These are phyloP conservation scores for Felis chaus DNA, from an alignment of 2,113 vertebrate genomes.

Conservation along the genomic window DNA sequence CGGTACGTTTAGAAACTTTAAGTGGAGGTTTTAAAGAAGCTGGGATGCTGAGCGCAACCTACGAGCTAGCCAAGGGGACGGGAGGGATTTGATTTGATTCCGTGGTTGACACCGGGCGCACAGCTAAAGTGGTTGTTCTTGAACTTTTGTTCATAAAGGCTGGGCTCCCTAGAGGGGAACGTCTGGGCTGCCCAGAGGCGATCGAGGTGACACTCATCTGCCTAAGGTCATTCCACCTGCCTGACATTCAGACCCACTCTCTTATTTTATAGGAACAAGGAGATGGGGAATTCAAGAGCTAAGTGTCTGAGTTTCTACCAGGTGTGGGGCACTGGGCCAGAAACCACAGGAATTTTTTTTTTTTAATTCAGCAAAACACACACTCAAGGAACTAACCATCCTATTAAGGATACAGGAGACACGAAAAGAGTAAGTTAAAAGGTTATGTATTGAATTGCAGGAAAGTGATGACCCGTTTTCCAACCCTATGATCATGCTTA, in stretches of 20 bases:
- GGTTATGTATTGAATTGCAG: neutral
- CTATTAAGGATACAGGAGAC: neutral
- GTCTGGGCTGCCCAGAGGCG: neutral
- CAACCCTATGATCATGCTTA: neutral
- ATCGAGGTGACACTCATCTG: neutral
- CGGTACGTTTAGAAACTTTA: neutral
- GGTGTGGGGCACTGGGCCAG: neutral
- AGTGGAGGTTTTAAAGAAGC: neutral
- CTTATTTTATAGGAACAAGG: neutral
- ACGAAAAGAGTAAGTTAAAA: neutral
- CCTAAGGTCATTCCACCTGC: neutral
- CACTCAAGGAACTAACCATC: neutral
- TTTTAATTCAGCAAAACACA: neutral
- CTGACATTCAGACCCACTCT: neutral
- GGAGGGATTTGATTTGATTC: neutral
- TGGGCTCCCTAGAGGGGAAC: neutral
- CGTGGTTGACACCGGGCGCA: fast-evolving
- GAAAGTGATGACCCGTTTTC: neutral
- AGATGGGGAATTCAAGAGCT: neutral
- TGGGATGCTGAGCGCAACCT: fast-evolving
- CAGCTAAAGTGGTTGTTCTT: neutral
- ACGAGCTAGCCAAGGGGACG: fast-evolving
- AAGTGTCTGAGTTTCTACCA: neutral
- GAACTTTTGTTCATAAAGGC: neutral
- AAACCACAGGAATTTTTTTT: slow-evolving; percentile 5